Conservation (phyloP, 2,888 invertebrate genomes). For the Polyploca ridens region DNA sequence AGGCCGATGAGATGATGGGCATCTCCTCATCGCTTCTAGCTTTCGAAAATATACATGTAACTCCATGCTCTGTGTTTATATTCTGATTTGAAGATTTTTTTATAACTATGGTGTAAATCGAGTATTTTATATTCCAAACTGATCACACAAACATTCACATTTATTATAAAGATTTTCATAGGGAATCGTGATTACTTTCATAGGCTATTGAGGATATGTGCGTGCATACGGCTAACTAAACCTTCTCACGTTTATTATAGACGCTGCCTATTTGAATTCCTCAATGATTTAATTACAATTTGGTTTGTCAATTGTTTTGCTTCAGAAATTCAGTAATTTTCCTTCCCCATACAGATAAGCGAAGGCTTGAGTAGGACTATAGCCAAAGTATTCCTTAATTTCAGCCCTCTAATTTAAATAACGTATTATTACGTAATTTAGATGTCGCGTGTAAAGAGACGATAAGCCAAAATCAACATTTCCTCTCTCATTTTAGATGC, state of each 20-base stretch:
- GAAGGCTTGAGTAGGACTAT: slow-evolving; percentile 25
- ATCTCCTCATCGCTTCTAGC: background rate
- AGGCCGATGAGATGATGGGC: slow-evolving; percentile 5
- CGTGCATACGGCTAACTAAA: background rate
- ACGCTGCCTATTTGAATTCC: slow-evolving; percentile 25
- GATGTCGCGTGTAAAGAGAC: slow-evolving; percentile 50
- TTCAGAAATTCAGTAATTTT: slow-evolving; percentile 4
- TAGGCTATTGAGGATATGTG: no score
- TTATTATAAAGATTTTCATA: no score
- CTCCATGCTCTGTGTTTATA: background rate
- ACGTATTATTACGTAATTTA: slow-evolving; percentile 53
- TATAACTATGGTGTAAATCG: no score
- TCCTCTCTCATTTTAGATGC: slow-evolving; percentile 35
- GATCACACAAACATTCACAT: no score
- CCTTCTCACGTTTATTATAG: slow-evolving; percentile 24
- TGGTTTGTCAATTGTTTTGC: slow-evolving; percentile 1
- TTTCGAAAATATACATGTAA: no score
- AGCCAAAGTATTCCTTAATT: slow-evolving; percentile 31
- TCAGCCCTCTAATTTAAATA: slow-evolving; percentile 47
- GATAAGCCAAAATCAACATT: slow-evolving; percentile 55
- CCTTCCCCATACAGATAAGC: slow-evolving; percentile 32
- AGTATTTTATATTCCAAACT: no score
- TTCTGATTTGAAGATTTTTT: background rate
- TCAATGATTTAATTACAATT: slow-evolving; percentile 24
- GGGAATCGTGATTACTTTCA: no score